A percentile compares a stretch with the other conserved stretches of the same genome.
phyloP scores from a whole-genome alignment of 1,140 invertebrate genomes.

The Brachionus rubens region DNA sequence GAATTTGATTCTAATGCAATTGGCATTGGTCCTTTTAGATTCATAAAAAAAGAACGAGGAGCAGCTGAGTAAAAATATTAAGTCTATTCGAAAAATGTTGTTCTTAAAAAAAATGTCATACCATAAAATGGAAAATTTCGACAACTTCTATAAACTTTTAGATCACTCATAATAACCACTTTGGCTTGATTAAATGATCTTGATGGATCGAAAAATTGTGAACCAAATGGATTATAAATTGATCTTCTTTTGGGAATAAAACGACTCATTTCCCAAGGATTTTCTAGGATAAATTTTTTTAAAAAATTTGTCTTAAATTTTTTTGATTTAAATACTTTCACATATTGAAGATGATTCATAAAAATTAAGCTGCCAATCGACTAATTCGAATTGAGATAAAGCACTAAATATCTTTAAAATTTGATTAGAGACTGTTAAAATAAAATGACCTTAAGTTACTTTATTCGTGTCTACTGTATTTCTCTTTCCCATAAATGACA shows the following conservation, averaged over 20 bases:
- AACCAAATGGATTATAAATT: not conserved
- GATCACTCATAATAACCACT: constrained; percentile 31
- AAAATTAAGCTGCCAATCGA: not conserved
- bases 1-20: not conserved
- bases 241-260: too few species aligned
- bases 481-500: constrained; percentile 18
- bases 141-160: constrained; percentile 17
- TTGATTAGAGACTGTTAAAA: not conserved
- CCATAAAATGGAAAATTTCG: not conserved
- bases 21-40: too few species aligned
- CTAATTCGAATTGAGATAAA: constrained; percentile 8
- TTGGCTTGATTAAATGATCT: constrained; percentile 4
- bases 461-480: constrained; percentile 8
- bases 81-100: not conserved
- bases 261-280: too few species aligned
- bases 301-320: too few species aligned
- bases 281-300: too few species aligned
- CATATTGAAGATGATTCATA: not conserved
- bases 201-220: not conserved
- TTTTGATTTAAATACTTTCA: too few species aligned
- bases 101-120: not conserved
- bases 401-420: not conserved
- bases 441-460: too few species aligned
- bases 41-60: constrained; percentile 17
- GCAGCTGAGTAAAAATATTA: not conserved